phyloP scores from a whole-genome alignment of 37 sponge, comb jelly and placozoan species.

The Oscarella lobularis region DNA sequence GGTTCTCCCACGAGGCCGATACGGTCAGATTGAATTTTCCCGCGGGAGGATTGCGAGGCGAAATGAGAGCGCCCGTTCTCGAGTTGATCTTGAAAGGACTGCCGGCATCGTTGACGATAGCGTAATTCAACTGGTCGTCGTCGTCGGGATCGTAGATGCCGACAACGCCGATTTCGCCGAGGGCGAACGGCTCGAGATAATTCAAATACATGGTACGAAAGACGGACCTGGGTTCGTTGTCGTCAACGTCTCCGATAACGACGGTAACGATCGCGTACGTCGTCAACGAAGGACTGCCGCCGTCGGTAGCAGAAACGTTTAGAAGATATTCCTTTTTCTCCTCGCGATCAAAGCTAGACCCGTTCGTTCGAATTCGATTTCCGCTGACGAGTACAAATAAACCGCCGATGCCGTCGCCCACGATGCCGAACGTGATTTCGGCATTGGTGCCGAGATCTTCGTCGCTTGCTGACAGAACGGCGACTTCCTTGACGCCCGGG shows the following conservation, averaged over 20 bases:
- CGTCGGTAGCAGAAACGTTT: slow-evolving; percentile 4
- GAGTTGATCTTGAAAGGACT: background rate
- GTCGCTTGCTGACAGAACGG: background rate
- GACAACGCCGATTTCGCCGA: background rate
- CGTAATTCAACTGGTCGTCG: background rate
- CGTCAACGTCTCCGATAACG: slow-evolving; percentile 8
- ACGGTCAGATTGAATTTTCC: background rate
- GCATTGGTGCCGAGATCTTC: background rate
- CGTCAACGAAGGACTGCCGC: slow-evolving; percentile 11
- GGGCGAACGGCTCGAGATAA: background rate
- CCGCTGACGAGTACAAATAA: slow-evolving; percentile 5
- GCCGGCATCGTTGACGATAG: background rate
- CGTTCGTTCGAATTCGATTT: background rate
- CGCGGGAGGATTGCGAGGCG: background rate
- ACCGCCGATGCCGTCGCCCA: background rate
- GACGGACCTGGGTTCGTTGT: slow-evolving; percentile 9
- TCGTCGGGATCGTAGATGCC: background rate
- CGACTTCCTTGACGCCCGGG: background rate
- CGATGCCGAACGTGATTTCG: background rate
- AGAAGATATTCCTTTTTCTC: slow-evolving; percentile 4
- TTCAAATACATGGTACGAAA: background rate
- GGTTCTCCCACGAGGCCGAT: background rate
- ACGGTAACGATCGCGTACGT: background rate
- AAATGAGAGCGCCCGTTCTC: background rate
- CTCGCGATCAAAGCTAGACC: slow-evolving; percentile 19